These are phyloP conservation scores for Drosophila simulans DNA, from an alignment of 1,140 invertebrate species.

Conservation along the genomic window DNA sequence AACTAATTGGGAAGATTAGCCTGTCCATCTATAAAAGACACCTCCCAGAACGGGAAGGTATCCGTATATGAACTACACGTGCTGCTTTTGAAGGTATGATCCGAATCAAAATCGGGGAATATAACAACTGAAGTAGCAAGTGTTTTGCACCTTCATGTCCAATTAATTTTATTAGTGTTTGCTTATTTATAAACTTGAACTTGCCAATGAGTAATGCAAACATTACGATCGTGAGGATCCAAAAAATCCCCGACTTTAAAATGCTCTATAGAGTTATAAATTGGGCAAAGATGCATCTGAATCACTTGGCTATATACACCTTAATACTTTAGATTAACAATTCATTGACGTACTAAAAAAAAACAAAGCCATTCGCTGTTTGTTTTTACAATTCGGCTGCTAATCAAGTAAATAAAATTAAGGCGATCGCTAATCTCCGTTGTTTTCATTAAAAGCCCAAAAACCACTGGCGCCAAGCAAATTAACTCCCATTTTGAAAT, in stretches of 20 bases:
- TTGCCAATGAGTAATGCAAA: conserved; percentile 49
- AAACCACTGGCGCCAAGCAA: conserved; percentile 62
- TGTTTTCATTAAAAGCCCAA: conserved; percentile 71
- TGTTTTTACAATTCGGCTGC: conserved; percentile 57
- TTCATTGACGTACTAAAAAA: conserved; percentile 17
- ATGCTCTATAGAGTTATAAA: conserved; percentile 12
- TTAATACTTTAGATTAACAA: neutral
- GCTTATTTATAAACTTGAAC: conserved; percentile 26
- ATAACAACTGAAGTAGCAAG: neutral
- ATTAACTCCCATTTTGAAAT: conserved; percentile 64
- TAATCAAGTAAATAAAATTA: conserved; percentile 77
- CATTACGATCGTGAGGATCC: neutral
- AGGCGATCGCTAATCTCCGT: conserved; percentile 51
- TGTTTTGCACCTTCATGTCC: conserved; percentile 54
- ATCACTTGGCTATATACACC: neutral
- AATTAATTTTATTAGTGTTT: conserved; percentile 47
- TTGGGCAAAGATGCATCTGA: neutral
- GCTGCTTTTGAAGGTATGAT: neutral
- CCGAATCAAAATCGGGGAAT: neutral
- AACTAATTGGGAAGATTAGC: conserved; percentile 52
- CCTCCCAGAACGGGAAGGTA: conserved; percentile 22
- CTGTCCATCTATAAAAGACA: conserved; percentile 12
- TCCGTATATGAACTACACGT: conserved; percentile 27
- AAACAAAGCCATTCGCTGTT: conserved; percentile 28
- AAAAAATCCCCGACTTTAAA: neutral